Conservation (phyloP, 2,888 invertebrate genomes). For the Lordiphosa andalusiaca region DNA sequence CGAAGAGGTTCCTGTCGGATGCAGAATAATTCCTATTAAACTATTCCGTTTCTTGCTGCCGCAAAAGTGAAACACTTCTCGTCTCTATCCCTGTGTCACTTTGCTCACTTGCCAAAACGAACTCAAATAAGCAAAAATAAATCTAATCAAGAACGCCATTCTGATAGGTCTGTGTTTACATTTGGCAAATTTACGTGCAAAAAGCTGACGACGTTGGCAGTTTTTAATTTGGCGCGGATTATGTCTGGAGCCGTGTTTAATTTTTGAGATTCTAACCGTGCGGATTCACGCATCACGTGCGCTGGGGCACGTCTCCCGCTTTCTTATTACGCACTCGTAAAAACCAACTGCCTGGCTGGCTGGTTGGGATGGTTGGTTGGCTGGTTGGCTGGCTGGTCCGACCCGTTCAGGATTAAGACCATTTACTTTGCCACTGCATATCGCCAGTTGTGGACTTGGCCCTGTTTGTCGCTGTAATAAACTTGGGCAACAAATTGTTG, state of each 20-base stretch:
- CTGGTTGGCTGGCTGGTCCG: slow-evolving; percentile 19
- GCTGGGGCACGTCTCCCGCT: slow-evolving; percentile 59
- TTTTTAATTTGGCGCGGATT: slow-evolving; percentile 71
- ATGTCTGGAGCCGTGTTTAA: slow-evolving; percentile 53
- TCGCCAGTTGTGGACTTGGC: slow-evolving; percentile 29
- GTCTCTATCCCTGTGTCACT: no score
- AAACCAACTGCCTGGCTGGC: slow-evolving; percentile 58
- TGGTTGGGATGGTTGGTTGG: no score
- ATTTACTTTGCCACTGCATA: slow-evolving; percentile 63
- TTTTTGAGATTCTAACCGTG: slow-evolving; percentile 41
- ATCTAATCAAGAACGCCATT: no score
- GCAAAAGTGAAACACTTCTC: no score
- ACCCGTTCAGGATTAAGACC: slow-evolving; percentile 62
- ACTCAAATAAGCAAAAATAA: no score
- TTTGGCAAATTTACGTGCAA: no score
- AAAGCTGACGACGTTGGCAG: slow-evolving; percentile 14
- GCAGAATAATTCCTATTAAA: no score
- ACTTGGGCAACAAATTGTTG: slow-evolving; percentile 70
- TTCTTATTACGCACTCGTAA: slow-evolving; percentile 74
- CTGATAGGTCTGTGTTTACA: no score
- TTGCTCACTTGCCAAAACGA: no score
- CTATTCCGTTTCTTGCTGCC: no score
- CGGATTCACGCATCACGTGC: slow-evolving; percentile 54
- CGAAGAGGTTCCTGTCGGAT: no score
- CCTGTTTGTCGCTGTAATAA: slow-evolving; percentile 72